These are phyloP conservation scores for Sebastes itinus DNA, from an alignment of 2,797 vertebrate genomes.

Conservation along the genomic window DNA sequence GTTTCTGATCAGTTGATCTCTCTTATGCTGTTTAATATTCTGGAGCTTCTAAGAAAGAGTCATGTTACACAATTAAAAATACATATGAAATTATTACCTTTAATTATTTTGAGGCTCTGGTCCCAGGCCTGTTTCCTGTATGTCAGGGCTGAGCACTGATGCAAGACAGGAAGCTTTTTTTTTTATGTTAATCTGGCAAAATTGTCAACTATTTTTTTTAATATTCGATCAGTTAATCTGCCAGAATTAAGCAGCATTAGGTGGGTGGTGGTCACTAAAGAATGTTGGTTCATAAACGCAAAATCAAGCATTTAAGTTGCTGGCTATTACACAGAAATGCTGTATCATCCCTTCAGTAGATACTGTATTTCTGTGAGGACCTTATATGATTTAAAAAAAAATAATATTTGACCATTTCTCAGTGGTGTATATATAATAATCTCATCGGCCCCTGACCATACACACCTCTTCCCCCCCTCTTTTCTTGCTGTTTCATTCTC, in stretches of 20 bases:
- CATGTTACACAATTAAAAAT: neutral
- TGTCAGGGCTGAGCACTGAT: neutral
- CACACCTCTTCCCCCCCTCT: neutral
- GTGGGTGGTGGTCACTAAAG: neutral
- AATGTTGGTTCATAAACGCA: conserved; percentile 15
- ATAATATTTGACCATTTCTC: conserved; percentile 7
- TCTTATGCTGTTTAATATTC: neutral
- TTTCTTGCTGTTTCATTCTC: conserved; percentile 41
- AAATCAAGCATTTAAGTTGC: conserved; percentile 29
- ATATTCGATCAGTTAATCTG: neutral
- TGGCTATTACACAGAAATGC: conserved; percentile 17
- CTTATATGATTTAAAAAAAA: neutral
- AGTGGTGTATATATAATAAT: conserved; percentile 52
- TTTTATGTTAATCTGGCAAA: neutral
- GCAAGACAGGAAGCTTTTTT: neutral
- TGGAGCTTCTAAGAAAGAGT: neutral
- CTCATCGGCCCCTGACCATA: conserved; percentile 22
- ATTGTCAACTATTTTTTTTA: neutral
- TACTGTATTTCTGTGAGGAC: conserved; percentile 34
- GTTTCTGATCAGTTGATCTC: neutral
- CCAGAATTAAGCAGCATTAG: neutral
- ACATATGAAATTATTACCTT: neutral
- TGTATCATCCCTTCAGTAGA: neutral
- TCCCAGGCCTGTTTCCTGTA: neutral
- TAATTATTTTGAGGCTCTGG: neutral